These are phyloP conservation scores for Clunio marinus DNA, from an alignment of 2,888 invertebrate species.

Conservation along the genomic window DNA sequence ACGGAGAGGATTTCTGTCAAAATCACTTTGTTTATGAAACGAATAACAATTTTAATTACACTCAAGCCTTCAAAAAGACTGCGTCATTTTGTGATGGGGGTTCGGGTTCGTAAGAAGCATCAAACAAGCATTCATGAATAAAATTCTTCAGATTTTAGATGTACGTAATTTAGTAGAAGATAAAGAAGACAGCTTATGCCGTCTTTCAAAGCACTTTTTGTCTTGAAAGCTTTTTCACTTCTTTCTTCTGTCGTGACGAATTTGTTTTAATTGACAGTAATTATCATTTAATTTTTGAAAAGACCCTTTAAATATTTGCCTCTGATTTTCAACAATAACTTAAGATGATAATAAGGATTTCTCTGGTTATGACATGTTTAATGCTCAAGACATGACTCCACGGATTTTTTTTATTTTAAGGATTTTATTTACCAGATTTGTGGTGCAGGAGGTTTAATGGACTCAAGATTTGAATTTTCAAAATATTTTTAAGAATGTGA, in stretches of 20 bases:
- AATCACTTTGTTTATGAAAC: not conserved
- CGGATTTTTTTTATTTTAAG: too few relatives aligned
- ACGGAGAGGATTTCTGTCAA: not conserved
- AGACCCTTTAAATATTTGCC: too few relatives aligned
- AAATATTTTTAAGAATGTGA: too few relatives aligned
- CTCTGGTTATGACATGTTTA: too few relatives aligned
- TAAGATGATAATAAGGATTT: too few relatives aligned
- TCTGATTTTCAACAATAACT: too few relatives aligned
- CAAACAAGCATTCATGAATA: not conserved
- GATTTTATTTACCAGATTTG: too few relatives aligned
- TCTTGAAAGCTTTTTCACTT: not conserved
- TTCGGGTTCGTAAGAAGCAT: not conserved
- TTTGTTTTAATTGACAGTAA: conserved; percentile 6
- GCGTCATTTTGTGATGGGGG: not conserved
- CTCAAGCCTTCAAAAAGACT: not conserved
- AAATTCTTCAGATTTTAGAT: conserved; percentile 6
- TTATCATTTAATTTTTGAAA: not conserved
- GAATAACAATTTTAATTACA: conserved; percentile 3
- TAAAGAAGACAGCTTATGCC: too few relatives aligned
- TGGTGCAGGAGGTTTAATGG: too few relatives aligned
- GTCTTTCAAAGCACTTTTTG: not conserved
- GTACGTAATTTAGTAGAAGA: not conserved
- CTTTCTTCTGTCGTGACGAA: not conserved
- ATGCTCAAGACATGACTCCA: too few relatives aligned
- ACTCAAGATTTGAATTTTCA: too few relatives aligned